phyloP scores from a whole-genome alignment of 2,888 invertebrate genomes.

The Tachystola acroxantha region DNA sequence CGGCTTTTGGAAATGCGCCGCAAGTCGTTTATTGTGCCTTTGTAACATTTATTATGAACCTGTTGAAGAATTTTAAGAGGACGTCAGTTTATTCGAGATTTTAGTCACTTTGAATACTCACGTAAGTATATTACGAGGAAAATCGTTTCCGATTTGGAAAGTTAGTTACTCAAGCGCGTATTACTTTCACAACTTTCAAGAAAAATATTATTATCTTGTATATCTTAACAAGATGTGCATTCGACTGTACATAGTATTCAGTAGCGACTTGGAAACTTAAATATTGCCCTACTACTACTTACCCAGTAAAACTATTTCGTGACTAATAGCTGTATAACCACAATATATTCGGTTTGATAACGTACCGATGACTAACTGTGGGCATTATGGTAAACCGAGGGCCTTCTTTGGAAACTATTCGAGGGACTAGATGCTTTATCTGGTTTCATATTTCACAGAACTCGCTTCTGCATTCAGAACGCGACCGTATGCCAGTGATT shows the following conservation, averaged over 20 bases:
- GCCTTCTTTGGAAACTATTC: conserved; percentile 61
- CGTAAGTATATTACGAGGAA: too few relatives aligned
- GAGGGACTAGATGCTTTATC: conserved; percentile 42
- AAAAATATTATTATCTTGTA: too few relatives aligned
- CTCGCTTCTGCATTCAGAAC: conserved; percentile 29
- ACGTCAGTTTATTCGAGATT: too few relatives aligned
- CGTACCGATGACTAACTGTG: conserved; percentile 57
- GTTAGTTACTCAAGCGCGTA: too few relatives aligned
- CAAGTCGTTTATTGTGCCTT: conserved; percentile 1
- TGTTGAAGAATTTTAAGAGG: background rate
- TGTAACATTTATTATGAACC: conserved; percentile 2
- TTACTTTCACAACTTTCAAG: too few relatives aligned
- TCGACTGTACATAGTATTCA: too few relatives aligned
- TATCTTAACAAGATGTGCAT: too few relatives aligned
- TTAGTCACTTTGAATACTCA: too few relatives aligned
- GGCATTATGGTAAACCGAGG: conserved; percentile 55
- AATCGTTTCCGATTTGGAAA: too few relatives aligned
- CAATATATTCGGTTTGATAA: conserved; percentile 60
- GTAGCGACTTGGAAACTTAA: too few relatives aligned
- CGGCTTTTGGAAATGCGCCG: conserved; percentile 6
- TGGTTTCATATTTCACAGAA: conserved; percentile 51
- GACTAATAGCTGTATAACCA: conserved; percentile 43
- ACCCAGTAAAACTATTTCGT: conserved; percentile 28
- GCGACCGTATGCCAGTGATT: conserved; percentile 23
- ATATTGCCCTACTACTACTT: too few relatives aligned